Evolutionary conservation across 2,113 vertebrate species (phyloP).

Genomic region (Sebastes fasciatus): DNA sequence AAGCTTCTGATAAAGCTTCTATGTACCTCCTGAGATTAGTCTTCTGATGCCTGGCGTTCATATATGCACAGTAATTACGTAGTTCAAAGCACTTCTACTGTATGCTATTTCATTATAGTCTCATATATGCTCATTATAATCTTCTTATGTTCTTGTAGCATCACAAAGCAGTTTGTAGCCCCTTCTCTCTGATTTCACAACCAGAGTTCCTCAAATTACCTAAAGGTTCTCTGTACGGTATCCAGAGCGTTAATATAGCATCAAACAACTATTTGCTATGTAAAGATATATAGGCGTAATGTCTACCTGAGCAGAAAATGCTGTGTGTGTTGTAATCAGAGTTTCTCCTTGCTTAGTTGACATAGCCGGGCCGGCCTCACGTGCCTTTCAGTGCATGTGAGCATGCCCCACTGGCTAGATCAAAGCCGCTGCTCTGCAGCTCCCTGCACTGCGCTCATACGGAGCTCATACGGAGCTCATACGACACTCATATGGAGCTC

Average conservation of each 20-base stretch:
- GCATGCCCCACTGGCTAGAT: background rate
- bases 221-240: background rate
- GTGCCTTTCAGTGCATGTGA: background rate
- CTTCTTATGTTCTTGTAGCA: background rate
- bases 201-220: background rate
- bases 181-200: constrained; percentile 7
- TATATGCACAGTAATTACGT: constrained; percentile 24
- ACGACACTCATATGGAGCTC: too few species aligned
- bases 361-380: background rate
- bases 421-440: background rate
- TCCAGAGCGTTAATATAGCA: background rate
- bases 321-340: background rate
- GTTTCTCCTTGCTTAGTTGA: background rate
- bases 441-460: too few species aligned
- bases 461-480: too few species aligned
- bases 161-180: constrained; percentile 2
- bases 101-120: background rate
- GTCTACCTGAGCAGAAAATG: background rate
- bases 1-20: constrained; percentile 32
- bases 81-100: constrained; percentile 13
- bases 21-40: constrained; percentile 37
- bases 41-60: constrained; percentile 38
- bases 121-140: background rate
- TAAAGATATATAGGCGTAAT: background rate
- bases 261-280: background rate